A percentile compares a stretch with the other conserved stretches of the same genome.
Evolutionary conservation across 2,113 vertebrate species (phyloP).

Genomic region (Larimichthys crocea): DNA sequence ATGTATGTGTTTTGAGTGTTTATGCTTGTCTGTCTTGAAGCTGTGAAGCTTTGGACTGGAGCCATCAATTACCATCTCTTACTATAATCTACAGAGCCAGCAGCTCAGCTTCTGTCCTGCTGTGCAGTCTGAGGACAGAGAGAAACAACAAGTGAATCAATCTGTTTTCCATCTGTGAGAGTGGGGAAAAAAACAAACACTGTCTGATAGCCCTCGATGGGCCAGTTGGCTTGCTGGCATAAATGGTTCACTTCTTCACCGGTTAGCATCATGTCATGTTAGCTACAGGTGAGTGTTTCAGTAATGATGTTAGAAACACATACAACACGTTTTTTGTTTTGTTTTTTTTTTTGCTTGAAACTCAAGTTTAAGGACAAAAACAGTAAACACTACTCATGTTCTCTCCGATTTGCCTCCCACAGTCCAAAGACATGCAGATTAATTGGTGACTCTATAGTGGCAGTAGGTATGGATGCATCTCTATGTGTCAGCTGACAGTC

Average conservation of each 20-base stretch:
- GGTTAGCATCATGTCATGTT: too few species aligned
- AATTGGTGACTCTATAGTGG: too few species aligned
- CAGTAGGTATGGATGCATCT: too few species aligned
- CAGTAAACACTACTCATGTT: too few species aligned
- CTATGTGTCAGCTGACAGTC: too few species aligned
- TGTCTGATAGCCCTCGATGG: not conserved
- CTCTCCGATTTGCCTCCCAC: too few species aligned
- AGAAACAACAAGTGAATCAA: conserved; percentile 26
- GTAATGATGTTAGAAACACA: not conserved
- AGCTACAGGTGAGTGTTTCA: not conserved
- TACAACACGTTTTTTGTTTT: not conserved
- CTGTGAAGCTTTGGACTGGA: conserved; percentile 9
- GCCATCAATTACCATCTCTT: conserved; percentile 13
- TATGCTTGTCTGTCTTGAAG: conserved; percentile 3
- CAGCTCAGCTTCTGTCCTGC: conserved; percentile 5
- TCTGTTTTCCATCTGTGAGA: conserved; percentile 14
- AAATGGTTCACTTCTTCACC: not conserved
- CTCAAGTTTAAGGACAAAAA: not conserved
- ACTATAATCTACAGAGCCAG: not conserved
- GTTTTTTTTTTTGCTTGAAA: not conserved
- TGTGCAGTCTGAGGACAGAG: not conserved
- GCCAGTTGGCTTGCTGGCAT: not conserved
- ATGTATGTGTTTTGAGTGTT: not conserved
- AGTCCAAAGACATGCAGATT: too few species aligned
- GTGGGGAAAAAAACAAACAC: not conserved